Conservation (phyloP, 1,140 invertebrate genomes). For the Ptiloglossa arizonensis region DNA sequence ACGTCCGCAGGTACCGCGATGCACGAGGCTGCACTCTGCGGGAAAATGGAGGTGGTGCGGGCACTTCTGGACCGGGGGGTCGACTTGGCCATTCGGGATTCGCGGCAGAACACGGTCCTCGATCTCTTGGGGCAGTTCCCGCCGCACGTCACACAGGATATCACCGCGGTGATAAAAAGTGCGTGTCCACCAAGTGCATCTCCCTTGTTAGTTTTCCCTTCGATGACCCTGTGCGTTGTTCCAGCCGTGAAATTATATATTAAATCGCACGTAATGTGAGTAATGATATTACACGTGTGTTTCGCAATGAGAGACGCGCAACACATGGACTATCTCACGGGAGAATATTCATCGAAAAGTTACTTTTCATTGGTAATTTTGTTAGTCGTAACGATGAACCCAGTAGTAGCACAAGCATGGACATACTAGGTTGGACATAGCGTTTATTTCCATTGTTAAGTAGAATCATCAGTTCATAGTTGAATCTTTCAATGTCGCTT, state of each 20-base stretch:
- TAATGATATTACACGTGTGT: not conserved
- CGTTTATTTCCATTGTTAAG: no score
- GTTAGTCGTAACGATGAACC: no score
- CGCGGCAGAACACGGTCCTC: conserved; percentile 91
- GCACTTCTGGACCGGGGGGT: conserved; percentile 91
- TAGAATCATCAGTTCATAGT: no score
- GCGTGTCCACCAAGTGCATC: conserved; percentile 74
- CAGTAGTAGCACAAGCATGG: no score
- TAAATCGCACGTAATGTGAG: not conserved
- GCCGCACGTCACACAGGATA: conserved; percentile 92
- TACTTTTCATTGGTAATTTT: no score
- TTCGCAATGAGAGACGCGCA: not conserved
- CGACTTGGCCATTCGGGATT: conserved; percentile 90
- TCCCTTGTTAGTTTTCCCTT: no score
- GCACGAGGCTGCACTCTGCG: conserved; percentile 96
- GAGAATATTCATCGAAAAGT: no score
- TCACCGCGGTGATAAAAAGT: conserved; percentile 93
- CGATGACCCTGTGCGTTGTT: not conserved
- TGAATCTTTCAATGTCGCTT: no score
- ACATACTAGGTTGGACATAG: no score
- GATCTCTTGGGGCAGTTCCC: conserved; percentile 94
- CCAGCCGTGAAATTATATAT: conserved; percentile 22
- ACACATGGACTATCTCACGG: no score
- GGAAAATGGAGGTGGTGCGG: conserved; percentile 94
- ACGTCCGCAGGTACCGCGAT: conserved; percentile 95